Evolutionary conservation across 2,888 invertebrate species (phyloP).

Genomic region (Caenorhabditis drosophilae): DNA sequence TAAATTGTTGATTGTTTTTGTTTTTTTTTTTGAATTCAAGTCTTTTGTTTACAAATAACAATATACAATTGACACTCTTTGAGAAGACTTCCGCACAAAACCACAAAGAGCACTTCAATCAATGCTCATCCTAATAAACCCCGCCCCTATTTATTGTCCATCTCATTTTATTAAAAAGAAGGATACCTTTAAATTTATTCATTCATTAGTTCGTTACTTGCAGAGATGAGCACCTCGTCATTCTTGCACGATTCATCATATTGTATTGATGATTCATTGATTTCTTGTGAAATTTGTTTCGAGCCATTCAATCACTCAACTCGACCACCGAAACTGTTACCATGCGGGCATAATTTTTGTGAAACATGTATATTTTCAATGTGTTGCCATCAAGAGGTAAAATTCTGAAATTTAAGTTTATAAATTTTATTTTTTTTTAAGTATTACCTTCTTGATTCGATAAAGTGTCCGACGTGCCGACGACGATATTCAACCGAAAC

Average conservation of each 20-base stretch:
- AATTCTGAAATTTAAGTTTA: neutral
- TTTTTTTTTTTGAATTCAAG: too few species aligned
- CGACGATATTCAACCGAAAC: constrained; percentile 42
- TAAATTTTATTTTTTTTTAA: constrained; percentile 27
- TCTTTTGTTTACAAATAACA: too few species aligned
- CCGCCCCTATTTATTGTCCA: neutral
- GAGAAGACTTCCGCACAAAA: too few species aligned
- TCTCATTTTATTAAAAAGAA: neutral
- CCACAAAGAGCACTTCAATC: too few species aligned
- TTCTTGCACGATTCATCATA: constrained; percentile 1
- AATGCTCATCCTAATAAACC: neutral
- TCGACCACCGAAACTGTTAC: constrained; percentile 59
- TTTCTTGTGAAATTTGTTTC: constrained; percentile 49
- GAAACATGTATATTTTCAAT: constrained; percentile 58
- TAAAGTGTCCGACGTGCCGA: constrained; percentile 63
- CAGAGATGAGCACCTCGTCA: constrained; percentile 1
- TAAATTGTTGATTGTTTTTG: too few species aligned
- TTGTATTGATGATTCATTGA: constrained; percentile 3
- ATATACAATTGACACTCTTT: too few species aligned
- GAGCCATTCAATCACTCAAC: constrained; percentile 40
- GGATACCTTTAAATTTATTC: too few species aligned
- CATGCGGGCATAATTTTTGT: constrained; percentile 67
- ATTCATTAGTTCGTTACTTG: too few species aligned
- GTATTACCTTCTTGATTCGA: constrained; percentile 62
- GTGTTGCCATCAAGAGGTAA: constrained; percentile 59